Evolutionary conservation across 2,113 vertebrate genomes (phyloP).

Genomic region (Clarias macrocephalus): DNA sequence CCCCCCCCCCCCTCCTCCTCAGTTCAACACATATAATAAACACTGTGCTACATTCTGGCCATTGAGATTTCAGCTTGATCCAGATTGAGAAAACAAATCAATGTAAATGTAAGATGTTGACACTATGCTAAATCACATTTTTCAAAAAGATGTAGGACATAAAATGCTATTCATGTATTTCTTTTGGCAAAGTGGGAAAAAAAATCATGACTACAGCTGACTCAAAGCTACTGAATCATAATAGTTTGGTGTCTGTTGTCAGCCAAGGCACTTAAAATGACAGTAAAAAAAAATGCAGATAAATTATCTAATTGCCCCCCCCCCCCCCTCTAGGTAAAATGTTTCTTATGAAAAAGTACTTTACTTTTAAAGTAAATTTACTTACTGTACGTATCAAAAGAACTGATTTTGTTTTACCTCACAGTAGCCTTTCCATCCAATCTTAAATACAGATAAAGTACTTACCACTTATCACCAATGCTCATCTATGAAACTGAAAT

Average conservation of each 20-base stretch:
- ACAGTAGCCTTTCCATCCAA: too few relatives aligned
- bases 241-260: background rate
- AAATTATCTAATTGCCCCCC: background rate
- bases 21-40: background rate
- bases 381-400: too few relatives aligned
- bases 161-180: background rate
- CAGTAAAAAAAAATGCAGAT: background rate
- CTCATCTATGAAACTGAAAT: background rate
- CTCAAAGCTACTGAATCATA: slow-evolving; percentile 6
- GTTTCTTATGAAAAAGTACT: too few relatives aligned
- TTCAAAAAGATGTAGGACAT: background rate
- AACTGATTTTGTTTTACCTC: too few relatives aligned
- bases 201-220: background rate
- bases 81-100: too few relatives aligned
- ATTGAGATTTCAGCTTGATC: background rate
- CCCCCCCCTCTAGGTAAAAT: too few relatives aligned
- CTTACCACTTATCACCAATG: background rate
- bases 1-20: too few relatives aligned
- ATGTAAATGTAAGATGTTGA: background rate
- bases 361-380: too few relatives aligned
- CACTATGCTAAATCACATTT: background rate
- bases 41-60: background rate
- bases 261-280: background rate
- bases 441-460: background rate
- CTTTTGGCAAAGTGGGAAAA: background rate